Evolutionary conservation across 1,140 invertebrate genomes (phyloP).

Genomic region (Philotrypesis tridentata): DNA sequence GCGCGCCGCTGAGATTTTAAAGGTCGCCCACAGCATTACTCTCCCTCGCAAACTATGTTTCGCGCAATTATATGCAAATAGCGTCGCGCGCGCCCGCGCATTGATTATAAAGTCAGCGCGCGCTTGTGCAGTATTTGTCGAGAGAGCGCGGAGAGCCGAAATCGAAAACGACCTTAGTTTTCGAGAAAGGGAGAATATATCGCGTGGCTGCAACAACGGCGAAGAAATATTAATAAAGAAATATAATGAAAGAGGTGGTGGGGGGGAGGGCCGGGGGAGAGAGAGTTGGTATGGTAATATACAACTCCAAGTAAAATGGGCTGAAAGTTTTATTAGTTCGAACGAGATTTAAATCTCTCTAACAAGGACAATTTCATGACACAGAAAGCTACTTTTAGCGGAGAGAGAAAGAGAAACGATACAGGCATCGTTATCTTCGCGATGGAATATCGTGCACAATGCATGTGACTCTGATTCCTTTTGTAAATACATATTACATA

Average conservation of each 20-base stretch:
- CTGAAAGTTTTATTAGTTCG: background rate
- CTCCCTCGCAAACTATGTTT: no score
- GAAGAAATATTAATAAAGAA: background rate
- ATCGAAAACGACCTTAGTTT: background rate
- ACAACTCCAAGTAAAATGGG: background rate
- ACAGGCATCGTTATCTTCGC: background rate
- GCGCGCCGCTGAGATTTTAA: no score
- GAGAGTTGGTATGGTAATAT: background rate
- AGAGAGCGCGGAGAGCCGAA: background rate
- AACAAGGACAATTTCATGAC: background rate
- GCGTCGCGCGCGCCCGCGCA: background rate
- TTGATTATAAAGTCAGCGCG: background rate
- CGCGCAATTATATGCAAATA: background rate
- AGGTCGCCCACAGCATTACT: constrained; percentile 1
- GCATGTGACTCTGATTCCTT: background rate
- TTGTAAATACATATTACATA: no score
- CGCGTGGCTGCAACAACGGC: background rate
- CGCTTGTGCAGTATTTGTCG: no score
- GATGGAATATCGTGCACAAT: background rate
- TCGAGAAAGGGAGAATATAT: background rate
- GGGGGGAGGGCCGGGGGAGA: no score
- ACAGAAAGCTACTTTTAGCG: background rate
- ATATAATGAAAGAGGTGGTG: background rate
- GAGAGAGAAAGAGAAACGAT: background rate
- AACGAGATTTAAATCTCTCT: background rate